Base-by-base conservation (phyloP, 2,113 vertebrate species). In the Anguilla rostrata region DNA sequence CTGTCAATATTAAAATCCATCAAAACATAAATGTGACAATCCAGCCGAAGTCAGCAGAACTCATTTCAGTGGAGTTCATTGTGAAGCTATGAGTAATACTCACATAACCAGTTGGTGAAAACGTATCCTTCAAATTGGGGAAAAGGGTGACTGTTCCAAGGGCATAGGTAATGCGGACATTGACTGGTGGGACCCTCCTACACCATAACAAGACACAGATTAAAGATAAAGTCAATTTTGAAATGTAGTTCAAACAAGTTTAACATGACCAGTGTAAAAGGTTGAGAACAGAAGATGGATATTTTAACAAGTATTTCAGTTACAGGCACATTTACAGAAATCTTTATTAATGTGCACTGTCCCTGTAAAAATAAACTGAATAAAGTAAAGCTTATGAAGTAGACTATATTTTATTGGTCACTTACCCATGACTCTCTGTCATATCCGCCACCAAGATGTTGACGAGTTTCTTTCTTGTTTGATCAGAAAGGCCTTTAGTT, bases 391-490 rank as follows among this genome's bases (percentile, higher is more conserved):
- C 11, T 60, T 75, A 40, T 84, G 39, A 85, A 78, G 34, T 40
- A 41, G 84, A 71, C 63, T 79, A 43, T 78, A 78, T 86, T 86
- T 78, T 80, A 86, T 82, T 81, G 5, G 60, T 83, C 40, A 87
- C 81, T 60, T 83, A 83, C 83, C 83, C 83, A 83, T 83, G 83
- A 7, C n/a, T n/a, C 53, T 83, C 56, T 83, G 1, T 39, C 83
- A 83, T 83, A 83, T 83, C 83, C 53, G 3, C 83, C 82, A 87
- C 81, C 56, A 86, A 60, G 56, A 86, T 86, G 85, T 82, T 81
- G 43, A 57, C n/a, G 14, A 86, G 53, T 75, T 66, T 66, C 63
- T 41, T 71, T 82, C 57, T 41, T 34, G 81, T 82, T 11, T 40
- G 12, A 82, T 82, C 81, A 82, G 81, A 82, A 26, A 46, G 81